These are phyloP conservation scores for Thalpophila matura DNA, from an alignment of 2,888 invertebrate genomes.

Conservation along the genomic window DNA sequence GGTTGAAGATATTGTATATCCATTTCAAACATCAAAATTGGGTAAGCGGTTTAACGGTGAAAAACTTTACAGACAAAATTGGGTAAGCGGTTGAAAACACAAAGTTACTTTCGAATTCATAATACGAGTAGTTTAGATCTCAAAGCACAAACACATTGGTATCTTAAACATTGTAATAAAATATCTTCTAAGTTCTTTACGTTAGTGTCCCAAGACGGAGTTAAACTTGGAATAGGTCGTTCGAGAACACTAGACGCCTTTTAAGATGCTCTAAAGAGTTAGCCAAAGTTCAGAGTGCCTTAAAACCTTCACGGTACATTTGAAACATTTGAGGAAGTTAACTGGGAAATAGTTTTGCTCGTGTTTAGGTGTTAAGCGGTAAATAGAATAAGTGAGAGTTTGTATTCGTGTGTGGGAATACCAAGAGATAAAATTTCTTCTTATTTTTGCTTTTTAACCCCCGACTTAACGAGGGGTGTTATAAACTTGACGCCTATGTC, in stretches of 20 bases:
- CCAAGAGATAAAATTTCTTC: neutral
- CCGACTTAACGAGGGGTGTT: too few relatives aligned
- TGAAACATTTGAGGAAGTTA: constrained; percentile 45
- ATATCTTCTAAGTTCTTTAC: constrained; percentile 38
- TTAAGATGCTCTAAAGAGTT: constrained; percentile 58
- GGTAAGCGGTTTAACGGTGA: too few relatives aligned
- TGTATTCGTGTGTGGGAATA: neutral
- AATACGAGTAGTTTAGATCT: too few relatives aligned
- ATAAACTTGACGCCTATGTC: too few relatives aligned
- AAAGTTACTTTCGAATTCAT: too few relatives aligned
- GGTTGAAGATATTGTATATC: too few relatives aligned
- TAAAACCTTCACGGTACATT: constrained; percentile 47
- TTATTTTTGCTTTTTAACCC: too few relatives aligned
- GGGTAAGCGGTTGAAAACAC: too few relatives aligned
- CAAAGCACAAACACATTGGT: constrained; percentile 2
- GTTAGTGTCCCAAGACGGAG: constrained; percentile 36
- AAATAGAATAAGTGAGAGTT: constrained; percentile 26
- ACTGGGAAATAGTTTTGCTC: constrained; percentile 21
- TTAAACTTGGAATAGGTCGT: constrained; percentile 53
- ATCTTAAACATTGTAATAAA: constrained; percentile 41
- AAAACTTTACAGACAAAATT: too few relatives aligned
- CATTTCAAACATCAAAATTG: too few relatives aligned
- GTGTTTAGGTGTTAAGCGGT: constrained; percentile 42
- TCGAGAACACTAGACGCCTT: constrained; percentile 52
- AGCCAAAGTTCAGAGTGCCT: constrained; percentile 53